Percentiles rank a stretch among this genome's conserved stretches.
phyloP scores from a whole-genome alignment of 2,113 vertebrate genomes.

The Pseudolaguvia tuberculata region DNA sequence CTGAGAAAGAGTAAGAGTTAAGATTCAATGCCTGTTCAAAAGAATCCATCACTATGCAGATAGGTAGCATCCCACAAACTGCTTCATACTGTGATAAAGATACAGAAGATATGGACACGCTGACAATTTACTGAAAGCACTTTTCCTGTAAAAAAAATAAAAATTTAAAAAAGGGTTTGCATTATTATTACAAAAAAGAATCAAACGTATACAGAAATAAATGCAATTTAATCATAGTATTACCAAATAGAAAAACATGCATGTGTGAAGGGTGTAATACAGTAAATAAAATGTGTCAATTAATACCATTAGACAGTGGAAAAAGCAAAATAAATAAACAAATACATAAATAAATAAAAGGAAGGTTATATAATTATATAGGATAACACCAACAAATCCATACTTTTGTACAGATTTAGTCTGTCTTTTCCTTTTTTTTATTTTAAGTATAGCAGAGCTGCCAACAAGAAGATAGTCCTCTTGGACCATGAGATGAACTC shows the following conservation, averaged over 20 bases:
- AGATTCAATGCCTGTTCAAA: neutral
- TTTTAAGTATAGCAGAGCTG: conserved; percentile 59
- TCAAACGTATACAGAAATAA: neutral
- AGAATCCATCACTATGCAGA: no score
- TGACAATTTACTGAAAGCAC: neutral
- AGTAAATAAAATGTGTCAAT: neutral
- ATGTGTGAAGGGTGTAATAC: conserved; percentile 45
- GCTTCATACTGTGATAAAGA: neutral
- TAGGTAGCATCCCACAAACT: neutral
- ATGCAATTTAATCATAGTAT: conserved; percentile 56
- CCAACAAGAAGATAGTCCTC: conserved; percentile 59
- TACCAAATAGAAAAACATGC: conserved; percentile 51
- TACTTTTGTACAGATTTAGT: neutral
- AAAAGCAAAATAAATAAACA: neutral
- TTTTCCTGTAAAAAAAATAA: no score
- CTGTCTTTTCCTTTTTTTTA: neutral
- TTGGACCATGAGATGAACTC: conserved; percentile 10
- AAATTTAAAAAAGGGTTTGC: no score
- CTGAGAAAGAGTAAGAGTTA: conserved; percentile 40
- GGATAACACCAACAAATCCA: neutral
- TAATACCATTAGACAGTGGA: neutral
- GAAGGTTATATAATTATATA: neutral
- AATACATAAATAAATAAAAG: neutral
- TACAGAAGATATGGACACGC: neutral
- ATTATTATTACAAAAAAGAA: neutral